phyloP scores from a whole-genome alignment of 2,888 invertebrate species.

The Keiferia lycopersicella region DNA sequence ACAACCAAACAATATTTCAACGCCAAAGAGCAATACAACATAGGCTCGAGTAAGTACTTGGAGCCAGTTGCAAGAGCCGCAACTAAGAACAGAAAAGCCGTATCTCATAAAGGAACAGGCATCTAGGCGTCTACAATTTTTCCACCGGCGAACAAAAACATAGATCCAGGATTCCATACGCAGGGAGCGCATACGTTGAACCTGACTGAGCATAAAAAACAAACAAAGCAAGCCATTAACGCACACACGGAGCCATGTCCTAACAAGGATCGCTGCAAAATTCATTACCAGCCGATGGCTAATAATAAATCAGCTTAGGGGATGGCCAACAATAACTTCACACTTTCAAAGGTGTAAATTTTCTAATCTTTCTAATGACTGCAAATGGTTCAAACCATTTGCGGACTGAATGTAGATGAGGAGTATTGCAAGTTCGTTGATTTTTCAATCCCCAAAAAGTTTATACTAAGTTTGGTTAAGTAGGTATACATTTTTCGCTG shows the following conservation, averaged over 20 bases:
- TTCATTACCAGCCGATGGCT: slow-evolving; percentile 55
- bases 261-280: slow-evolving; percentile 67
- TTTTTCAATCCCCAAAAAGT: too few species aligned
- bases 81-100: neutral
- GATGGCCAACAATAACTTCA: slow-evolving; percentile 10
- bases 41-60: neutral
- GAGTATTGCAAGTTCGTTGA: too few species aligned
- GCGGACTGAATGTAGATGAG: neutral
- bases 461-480: too few species aligned
- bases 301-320: slow-evolving; percentile 51
- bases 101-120: slow-evolving; percentile 11
- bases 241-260: slow-evolving; percentile 51
- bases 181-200: slow-evolving; percentile 19
- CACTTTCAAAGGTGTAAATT: slow-evolving; percentile 6
- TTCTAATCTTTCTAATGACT: neutral
- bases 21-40: neutral
- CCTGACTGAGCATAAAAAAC: slow-evolving; percentile 38
- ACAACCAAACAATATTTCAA: slow-evolving; percentile 11
- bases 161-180: slow-evolving; percentile 20
- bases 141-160: slow-evolving; percentile 12
- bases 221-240: slow-evolving; percentile 52
- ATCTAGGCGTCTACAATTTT: slow-evolving; percentile 8
- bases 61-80: neutral
- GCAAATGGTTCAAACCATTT: neutral
- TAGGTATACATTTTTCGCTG: too few species aligned